Conservation (phyloP, 2,888 invertebrate species). For the Sinelater perroti region DNA sequence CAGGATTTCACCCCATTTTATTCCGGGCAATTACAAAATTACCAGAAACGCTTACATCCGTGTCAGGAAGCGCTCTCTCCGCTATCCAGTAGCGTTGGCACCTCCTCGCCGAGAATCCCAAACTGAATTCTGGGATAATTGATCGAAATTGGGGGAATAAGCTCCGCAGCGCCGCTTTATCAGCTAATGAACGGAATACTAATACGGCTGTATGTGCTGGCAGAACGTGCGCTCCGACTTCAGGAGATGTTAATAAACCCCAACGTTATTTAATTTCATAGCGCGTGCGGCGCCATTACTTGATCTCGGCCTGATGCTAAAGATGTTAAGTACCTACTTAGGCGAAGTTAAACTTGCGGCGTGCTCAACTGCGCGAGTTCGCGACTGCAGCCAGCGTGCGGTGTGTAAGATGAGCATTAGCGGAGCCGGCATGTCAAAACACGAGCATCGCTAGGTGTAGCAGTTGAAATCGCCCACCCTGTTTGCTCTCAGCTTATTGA, state of each 20-base stretch:
- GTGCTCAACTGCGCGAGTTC: too few relatives aligned
- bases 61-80: too few relatives aligned
- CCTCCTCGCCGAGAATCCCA: not conserved
- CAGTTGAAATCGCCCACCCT: too few relatives aligned
- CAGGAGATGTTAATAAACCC: conserved; percentile 17
- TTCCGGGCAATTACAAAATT: too few relatives aligned
- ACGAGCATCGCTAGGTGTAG: too few relatives aligned
- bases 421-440: not conserved
- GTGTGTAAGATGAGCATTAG: not conserved
- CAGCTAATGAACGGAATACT: conserved; percentile 21
- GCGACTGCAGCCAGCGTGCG: too few relatives aligned
- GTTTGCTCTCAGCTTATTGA: too few relatives aligned
- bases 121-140: conserved; percentile 16
- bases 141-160: conserved; percentile 23
- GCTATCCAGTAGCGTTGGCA: too few relatives aligned
- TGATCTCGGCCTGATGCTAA: conserved; percentile 9
- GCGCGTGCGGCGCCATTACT: conserved; percentile 1
- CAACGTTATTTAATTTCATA: conserved; percentile 13
- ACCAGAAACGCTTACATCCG: too few relatives aligned
- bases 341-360: too few relatives aligned
- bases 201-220: conserved; percentile 9
- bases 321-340: not conserved
- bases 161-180: conserved; percentile 14
- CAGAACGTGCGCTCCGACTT: conserved; percentile 6
- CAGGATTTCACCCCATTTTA: too few relatives aligned